Evolutionary conservation across 2,888 invertebrate genomes (phyloP), one percentile per base, ranked within the genome.

Genomic region (Callimorpha dominula): DNA sequence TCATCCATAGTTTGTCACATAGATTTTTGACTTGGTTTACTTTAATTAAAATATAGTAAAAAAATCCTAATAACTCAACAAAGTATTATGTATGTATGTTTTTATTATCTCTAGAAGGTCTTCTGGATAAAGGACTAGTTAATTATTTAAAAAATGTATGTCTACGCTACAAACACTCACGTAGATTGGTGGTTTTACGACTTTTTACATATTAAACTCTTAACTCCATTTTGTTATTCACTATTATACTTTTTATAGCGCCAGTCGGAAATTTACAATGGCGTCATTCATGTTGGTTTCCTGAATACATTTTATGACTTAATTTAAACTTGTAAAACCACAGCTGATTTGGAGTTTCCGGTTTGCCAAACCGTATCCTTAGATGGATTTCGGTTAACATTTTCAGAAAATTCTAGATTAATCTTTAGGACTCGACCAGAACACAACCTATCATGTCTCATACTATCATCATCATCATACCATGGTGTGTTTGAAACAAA

Each of bases 221-320:
- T 14, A 49, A 40, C 65, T 67, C 50, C 20, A 52, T 66, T 66
- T 3, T 49, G 14, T 54, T 57, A 68, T 72, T 68, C 68, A 49
- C 54, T 72, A 64, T 68, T 72, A 52, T 63, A 20, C 40, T 68
- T 20, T 72, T 63, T 67, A 63, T 68, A 67, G 31, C 40, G 14
- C 14, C 60, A 65, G 40, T 50, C 20, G 14, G 65, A 70, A 46
- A 60, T 8, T n/a, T n/a, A 20, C n/a, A 52, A 63, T 63, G 60
- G 42, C 43, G 9, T 50, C 52, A 60, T 31, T 50, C 52, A 60
- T 31, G n/a, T 12, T 17, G 60, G 52, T 46, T 73, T 67, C 63
- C 67, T 70, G 63, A 63, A 57, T 67, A 67, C 64, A 70, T 63
- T 70, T 70, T 63, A 73, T 73, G 14, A 64, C 62, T 70, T 43